Conservation (phyloP, 2,888 invertebrate genomes). For the Alviniconcha strummeri region DNA sequence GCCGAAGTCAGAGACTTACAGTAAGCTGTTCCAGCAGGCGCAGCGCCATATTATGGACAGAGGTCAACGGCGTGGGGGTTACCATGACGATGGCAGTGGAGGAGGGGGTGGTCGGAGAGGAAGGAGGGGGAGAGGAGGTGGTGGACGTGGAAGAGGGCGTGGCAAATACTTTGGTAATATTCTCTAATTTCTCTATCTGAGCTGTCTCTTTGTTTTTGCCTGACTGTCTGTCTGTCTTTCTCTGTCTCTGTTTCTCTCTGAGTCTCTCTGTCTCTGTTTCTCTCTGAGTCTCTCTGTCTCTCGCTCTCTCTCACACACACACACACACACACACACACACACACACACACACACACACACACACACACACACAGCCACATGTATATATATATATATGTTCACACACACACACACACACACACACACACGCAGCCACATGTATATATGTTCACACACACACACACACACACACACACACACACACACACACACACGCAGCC, state of each 20-base stretch:
- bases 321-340: not conserved
- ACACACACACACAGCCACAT: not conserved
- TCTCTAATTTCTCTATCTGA: no score
- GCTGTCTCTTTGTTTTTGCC: no score
- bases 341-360: not conserved
- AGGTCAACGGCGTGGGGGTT: not conserved
- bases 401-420: not conserved
- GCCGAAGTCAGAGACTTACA: not conserved
- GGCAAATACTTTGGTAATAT: not conserved
- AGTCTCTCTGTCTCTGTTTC: no score
- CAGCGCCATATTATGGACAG: slow-evolving; percentile 10
- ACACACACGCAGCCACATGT: not conserved
- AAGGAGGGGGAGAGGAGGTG: slow-evolving; percentile 1
- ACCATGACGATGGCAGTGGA: slow-evolving; percentile 1
- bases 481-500: not conserved
- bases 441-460: not conserved
- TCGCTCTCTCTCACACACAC: no score
- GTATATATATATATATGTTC: not conserved
- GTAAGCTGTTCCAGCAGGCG: not conserved
- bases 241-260: slow-evolving; percentile 5
- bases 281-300: no score
- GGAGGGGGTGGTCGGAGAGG: not conserved
- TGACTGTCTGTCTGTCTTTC: not conserved
- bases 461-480: not conserved
- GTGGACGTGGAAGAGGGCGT: not conserved